A percentile compares a stretch with the other conserved stretches of the same genome.
These are phyloP conservation scores for Ephydatia muelleri DNA, from an alignment of 37 sponge, comb jelly and placozoan species.

Conservation along the genomic window DNA sequence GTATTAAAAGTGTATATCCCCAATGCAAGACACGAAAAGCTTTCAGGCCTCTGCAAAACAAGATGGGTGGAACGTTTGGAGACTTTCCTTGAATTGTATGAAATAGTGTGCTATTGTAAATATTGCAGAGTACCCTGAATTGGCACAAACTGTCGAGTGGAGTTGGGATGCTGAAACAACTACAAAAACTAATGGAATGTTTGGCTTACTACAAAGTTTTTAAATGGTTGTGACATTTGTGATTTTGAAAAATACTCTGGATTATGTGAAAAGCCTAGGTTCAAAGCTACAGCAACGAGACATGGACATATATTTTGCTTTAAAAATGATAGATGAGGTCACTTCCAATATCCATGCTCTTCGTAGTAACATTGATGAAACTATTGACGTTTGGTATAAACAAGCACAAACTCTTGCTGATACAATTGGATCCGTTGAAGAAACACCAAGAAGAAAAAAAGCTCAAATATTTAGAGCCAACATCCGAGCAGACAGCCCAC, in stretches of 20 bases:
- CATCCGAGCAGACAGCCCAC: slow-evolving; percentile 13
- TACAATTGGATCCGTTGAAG: too few relatives aligned
- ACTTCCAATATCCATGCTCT: slow-evolving; percentile 13
- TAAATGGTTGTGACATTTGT: slow-evolving; percentile 34
- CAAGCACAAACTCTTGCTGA: slow-evolving; percentile 15
- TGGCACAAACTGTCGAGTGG: too few relatives aligned
- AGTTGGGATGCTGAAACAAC: too few relatives aligned
- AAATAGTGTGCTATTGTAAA: too few relatives aligned
- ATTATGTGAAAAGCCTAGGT: slow-evolving; percentile 40
- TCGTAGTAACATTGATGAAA: slow-evolving; percentile 13
- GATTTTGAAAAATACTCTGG: slow-evolving; percentile 39
- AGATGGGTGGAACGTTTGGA: too few relatives aligned
- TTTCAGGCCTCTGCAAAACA: too few relatives aligned
- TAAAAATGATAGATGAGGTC: slow-evolving; percentile 28
- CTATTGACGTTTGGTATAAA: slow-evolving; percentile 49
- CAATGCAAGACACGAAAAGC: too few relatives aligned
- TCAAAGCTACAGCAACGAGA: slow-evolving; percentile 56
- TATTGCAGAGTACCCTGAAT: slow-evolving; percentile 23
- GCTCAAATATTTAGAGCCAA: too few relatives aligned
- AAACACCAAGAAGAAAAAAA: too few relatives aligned
- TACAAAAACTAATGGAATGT: too few relatives aligned
- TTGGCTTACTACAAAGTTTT: slow-evolving; percentile 15
- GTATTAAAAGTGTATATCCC: too few relatives aligned
- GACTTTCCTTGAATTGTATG: too few relatives aligned
- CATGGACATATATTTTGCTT: slow-evolving; percentile 44